A percentile compares a stretch with the other conserved stretches of the same genome.
phyloP scores from a whole-genome alignment of 2,888 invertebrate species.

The Schizotus pectinicornis region DNA sequence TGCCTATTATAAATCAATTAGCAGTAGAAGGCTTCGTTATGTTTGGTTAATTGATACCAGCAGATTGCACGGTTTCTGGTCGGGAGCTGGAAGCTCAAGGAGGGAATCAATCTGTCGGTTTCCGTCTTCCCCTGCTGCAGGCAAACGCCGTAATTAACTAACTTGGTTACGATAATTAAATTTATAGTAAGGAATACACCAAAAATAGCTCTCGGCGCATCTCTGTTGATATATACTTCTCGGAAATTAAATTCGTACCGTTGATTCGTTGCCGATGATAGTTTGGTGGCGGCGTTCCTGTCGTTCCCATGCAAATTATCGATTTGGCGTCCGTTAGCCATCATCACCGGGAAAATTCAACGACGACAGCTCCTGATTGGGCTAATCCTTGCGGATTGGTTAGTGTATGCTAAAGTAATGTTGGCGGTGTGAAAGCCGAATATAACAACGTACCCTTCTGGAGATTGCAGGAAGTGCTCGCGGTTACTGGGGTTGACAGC shows the following conservation, averaged over 20 bases:
- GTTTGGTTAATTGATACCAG: constrained; percentile 32
- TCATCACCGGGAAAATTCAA: too few species aligned
- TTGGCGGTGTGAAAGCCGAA: constrained; percentile 17
- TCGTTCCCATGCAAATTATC: constrained; percentile 21
- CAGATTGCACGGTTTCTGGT: constrained; percentile 11
- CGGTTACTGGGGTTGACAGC: constrained; percentile 37
- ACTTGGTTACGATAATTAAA: constrained; percentile 55
- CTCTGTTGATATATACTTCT: constrained; percentile 43
- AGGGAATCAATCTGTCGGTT: constrained; percentile 40
- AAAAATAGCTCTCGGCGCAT: constrained; percentile 51
- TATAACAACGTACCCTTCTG: constrained; percentile 24
- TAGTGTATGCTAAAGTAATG: constrained; percentile 14
- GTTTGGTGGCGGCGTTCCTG: constrained; percentile 3
- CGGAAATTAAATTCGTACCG: constrained; percentile 46
- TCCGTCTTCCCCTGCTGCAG: constrained; percentile 37
- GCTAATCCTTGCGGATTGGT: constrained; percentile 27
- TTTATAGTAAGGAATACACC: constrained; percentile 53
- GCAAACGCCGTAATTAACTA: constrained; percentile 51
- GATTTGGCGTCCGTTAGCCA: neutral
- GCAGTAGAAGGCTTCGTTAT: constrained; percentile 21
- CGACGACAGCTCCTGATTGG: constrained; percentile 20
- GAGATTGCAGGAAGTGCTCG: constrained; percentile 37
- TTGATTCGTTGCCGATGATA: constrained; percentile 29
- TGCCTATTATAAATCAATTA: constrained; percentile 30
- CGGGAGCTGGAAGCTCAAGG: constrained; percentile 9